Evolutionary conservation across 2,888 invertebrate species (phyloP), one percentile per base, ranked within the genome.

Genomic region (Escarpia spicata): DNA sequence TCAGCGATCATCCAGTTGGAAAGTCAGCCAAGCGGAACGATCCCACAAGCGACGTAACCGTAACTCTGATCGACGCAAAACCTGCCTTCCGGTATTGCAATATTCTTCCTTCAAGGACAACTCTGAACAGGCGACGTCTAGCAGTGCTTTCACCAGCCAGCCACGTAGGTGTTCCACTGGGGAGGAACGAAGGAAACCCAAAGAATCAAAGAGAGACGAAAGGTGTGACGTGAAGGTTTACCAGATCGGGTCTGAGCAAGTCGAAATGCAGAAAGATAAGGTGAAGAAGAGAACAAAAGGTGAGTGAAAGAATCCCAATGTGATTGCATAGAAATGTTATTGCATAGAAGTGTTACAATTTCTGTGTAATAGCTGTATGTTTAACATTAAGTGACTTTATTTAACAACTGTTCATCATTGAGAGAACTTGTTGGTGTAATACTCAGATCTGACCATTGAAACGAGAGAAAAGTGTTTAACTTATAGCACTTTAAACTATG

Each of bases 1-100:
- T 9, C 95, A 95, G 93, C 94, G 96, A 90, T 95, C 96, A 15
- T 95, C 95, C 89, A 96, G 96, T 93, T 94, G 95, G 9, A 95
- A 95, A 92, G 94, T 94, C 15, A 95, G 94, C 8, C 92, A 95
- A 90, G 94, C 94, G 4, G 94, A 94, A 90, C 93, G 94, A 3
- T 44, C 43, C 58, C 75, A 60, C 89, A 92, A 43, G 43, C 58
- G 91, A 37, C 94, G 94, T 92, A 93, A 94, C 92, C 94, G 95
- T 19, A 93, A 94, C 58, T 94, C 94, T 1, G 95, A 95, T 92
- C 93, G 96, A 45, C 92, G 96, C 89, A 95, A 95, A 92, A 96
- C 96, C 15, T 95, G 95, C 92, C 95, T 95, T 52, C 95, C 96
- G 15, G 94, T 95, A n/a, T 90, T 95, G 43, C 92, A 92, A 31